Conservation (phyloP, 2,113 vertebrate species). For the Ifrita kowaldi region DNA sequence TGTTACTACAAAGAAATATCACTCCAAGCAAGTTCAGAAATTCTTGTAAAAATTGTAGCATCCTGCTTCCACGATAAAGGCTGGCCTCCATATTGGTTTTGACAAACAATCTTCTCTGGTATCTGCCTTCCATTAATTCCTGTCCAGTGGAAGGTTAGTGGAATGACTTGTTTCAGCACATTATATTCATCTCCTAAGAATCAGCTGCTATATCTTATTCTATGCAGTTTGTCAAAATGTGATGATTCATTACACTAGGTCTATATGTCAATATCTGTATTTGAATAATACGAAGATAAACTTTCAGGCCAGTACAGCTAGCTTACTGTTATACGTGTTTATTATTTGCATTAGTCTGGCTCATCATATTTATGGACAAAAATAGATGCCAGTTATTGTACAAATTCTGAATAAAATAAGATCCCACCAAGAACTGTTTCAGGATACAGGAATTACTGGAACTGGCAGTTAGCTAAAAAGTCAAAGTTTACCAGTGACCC, state of each 20-base stretch:
- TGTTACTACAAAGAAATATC: neutral
- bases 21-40: neutral
- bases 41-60: neutral
- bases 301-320: neutral
- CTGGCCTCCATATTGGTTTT: neutral
- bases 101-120: neutral
- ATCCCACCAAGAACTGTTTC: neutral
- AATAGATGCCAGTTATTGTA: neutral
- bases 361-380: neutral
- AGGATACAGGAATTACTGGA: neutral
- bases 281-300: constrained; percentile 17
- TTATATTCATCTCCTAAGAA: neutral
- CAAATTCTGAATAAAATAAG: neutral
- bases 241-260: constrained; percentile 1
- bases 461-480: neutral
- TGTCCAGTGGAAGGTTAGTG: neutral
- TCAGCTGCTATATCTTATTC: neutral
- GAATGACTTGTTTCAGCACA: constrained; percentile 2
- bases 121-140: neutral
- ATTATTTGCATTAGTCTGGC: neutral
- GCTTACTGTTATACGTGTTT: neutral
- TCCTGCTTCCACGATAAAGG: neutral
- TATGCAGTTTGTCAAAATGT: neutral
- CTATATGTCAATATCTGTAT: constrained; percentile 2
- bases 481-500: neutral